Percentiles rank a stretch among this genome's conserved stretches.
Evolutionary conservation across 2,888 invertebrate genomes (phyloP).

Genomic region (Dastarcus helophoroides): DNA sequence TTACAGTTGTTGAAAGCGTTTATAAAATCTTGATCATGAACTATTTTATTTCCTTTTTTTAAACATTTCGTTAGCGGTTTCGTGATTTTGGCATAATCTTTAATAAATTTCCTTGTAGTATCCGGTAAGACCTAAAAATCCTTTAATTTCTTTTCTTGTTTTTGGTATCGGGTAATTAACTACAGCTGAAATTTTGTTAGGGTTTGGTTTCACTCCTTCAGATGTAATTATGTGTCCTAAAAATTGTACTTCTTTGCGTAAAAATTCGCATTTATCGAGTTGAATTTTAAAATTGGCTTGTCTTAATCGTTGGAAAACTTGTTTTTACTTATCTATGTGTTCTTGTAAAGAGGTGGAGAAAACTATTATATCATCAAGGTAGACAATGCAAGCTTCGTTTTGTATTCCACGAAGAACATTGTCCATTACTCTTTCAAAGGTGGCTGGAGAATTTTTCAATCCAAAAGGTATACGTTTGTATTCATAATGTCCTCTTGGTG

Average conservation of each 20-base stretch:
- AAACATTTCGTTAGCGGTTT: slow-evolving; percentile 15
- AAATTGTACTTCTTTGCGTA: slow-evolving; percentile 2
- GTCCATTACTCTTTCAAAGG: slow-evolving; percentile 17
- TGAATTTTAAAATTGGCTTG: slow-evolving; percentile 1
- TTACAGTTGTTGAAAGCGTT: slow-evolving; percentile 12
- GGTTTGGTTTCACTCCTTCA: slow-evolving; percentile 1
- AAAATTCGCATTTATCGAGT: slow-evolving; percentile 1
- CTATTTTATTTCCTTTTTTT: slow-evolving; percentile 13
- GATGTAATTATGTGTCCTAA: slow-evolving; percentile 4
- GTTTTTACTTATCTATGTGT: background rate
- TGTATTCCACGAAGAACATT: slow-evolving; percentile 10
- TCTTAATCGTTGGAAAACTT: background rate
- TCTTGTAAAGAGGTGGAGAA: slow-evolving; percentile 5
- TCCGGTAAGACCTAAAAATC: slow-evolving; percentile 6
- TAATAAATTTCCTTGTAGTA: slow-evolving; percentile 7
- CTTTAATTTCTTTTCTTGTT: slow-evolving; percentile 9
- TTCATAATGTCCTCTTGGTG: slow-evolving; percentile 15
- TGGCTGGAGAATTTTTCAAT: slow-evolving; percentile 17
- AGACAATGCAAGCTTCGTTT: slow-evolving; percentile 13
- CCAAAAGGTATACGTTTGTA: slow-evolving; percentile 19
- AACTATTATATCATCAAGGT: slow-evolving; percentile 15
- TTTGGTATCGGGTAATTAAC: slow-evolving; percentile 7
- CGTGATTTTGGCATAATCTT: slow-evolving; percentile 13
- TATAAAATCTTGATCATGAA: slow-evolving; percentile 10
- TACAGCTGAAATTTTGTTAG: slow-evolving; percentile 1